Evolutionary conservation across 2,888 invertebrate species (phyloP).

Genomic region (Nemurella pictetii): DNA sequence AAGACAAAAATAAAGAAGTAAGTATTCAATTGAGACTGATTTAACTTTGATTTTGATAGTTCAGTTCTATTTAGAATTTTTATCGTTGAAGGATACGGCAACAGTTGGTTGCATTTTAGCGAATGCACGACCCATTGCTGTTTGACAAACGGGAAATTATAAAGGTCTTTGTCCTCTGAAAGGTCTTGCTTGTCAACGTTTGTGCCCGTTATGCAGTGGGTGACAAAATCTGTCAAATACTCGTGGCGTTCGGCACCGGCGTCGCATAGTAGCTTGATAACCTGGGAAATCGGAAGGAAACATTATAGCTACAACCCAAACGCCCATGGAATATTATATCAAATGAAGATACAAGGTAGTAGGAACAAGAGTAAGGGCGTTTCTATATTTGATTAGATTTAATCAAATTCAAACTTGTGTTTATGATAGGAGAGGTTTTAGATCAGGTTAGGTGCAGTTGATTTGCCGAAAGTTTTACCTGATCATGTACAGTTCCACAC

Average conservation of each 20-base stretch:
- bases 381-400: too few species aligned
- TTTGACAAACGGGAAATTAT: conserved; percentile 88
- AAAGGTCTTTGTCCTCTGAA: conserved; percentile 88
- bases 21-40: conserved; percentile 20
- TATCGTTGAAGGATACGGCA: conserved; percentile 58
- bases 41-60: conserved; percentile 2
- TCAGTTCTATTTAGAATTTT: conserved; percentile 16
- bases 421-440: too few species aligned
- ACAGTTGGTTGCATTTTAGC: conserved; percentile 58
- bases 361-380: too few species aligned
- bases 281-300: conserved; percentile 58
- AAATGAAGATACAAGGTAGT: too few species aligned
- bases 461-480: too few species aligned
- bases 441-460: too few species aligned
- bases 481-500: conserved; percentile 75
- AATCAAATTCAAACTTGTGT: too few species aligned
- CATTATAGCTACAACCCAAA: conserved; percentile 5
- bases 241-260: conserved; percentile 87
- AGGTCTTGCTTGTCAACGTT: conserved; percentile 85
- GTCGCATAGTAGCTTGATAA: conserved; percentile 73
- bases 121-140: conserved; percentile 80
- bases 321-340: not conserved
- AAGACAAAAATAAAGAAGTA: conserved; percentile 17
- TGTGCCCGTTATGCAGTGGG: conserved; percentile 86
- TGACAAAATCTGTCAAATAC: conserved; percentile 89